phyloP scores from a whole-genome alignment of 1,140 invertebrate genomes.

The Acromyrmex charruanus region DNA sequence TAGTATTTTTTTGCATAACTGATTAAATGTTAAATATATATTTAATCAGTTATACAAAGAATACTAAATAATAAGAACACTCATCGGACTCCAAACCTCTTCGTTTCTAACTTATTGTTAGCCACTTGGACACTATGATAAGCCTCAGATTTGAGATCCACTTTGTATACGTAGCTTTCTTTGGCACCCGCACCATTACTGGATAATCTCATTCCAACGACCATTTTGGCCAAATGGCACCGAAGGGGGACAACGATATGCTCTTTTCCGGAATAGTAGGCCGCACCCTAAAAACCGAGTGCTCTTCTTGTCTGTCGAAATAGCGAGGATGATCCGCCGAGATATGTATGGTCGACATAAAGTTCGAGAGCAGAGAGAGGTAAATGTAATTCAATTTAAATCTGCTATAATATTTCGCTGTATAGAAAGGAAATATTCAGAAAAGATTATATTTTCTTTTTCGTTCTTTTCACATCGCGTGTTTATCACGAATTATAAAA shows the following conservation, averaged over 20 bases:
- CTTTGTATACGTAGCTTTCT: not conserved
- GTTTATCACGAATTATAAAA: constrained; percentile 21
- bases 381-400: constrained; percentile 37
- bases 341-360: constrained; percentile 15
- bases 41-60: not conserved
- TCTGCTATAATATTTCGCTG: not conserved
- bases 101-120: not conserved
- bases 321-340: constrained; percentile 50
- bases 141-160: constrained; percentile 24
- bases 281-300: constrained; percentile 50
- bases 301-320: constrained; percentile 35
- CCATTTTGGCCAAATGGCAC: constrained; percentile 40
- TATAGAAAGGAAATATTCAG: not conserved
- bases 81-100: not conserved
- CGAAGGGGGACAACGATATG: constrained; percentile 34
- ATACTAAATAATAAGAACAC: not conserved
- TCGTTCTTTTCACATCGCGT: not conserved
- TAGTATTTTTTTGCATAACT: too few relatives aligned
- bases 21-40: not conserved
- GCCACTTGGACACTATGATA: not conserved
- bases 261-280: constrained; percentile 39
- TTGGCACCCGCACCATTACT: constrained; percentile 27
- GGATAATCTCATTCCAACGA: constrained; percentile 64
- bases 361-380: not conserved
- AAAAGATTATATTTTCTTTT: not conserved